These are phyloP conservation scores for Edolisoma coerulescens DNA, from an alignment of 2,113 vertebrate genomes.

Conservation along the genomic window DNA sequence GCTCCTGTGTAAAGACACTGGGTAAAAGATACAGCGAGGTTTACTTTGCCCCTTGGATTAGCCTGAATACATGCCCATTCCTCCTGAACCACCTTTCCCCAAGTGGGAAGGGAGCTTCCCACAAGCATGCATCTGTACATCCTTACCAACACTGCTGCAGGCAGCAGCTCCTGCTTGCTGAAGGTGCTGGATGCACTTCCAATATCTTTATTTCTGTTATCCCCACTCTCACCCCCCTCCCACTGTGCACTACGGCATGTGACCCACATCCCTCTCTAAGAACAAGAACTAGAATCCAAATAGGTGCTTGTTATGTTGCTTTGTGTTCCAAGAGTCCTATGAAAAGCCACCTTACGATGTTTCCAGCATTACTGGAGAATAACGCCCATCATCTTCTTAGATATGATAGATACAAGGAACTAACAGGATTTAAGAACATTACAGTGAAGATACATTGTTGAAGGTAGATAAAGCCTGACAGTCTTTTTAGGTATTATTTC, in stretches of 20 bases:
- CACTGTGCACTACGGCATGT: accelerated
- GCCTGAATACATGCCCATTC: accelerated
- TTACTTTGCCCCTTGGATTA: neutral
- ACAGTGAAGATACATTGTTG: neutral
- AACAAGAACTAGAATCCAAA: neutral
- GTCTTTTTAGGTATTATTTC: neutral
- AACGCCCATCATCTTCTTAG: neutral
- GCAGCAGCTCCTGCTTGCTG: neutral
- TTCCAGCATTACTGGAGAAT: neutral
- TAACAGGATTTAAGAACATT: conserved; percentile 2
- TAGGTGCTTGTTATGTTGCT: neutral
- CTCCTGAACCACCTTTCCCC: neutral
- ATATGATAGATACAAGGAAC: neutral
- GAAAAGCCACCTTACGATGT: neutral
- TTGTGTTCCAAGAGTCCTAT: neutral
- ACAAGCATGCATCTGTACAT: neutral
- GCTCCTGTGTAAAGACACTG: neutral
- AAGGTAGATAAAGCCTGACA: neutral
- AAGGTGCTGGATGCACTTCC: neutral
- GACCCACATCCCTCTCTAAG: neutral
- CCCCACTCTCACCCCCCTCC: neutral
- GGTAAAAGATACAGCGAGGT: neutral
- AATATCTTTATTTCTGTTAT: neutral
- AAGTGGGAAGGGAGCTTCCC: neutral
- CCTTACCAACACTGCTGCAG: accelerated